These are phyloP conservation scores for Brachyhypopomus gauderio DNA, from an alignment of 2,113 vertebrate genomes.

Conservation along the genomic window DNA sequence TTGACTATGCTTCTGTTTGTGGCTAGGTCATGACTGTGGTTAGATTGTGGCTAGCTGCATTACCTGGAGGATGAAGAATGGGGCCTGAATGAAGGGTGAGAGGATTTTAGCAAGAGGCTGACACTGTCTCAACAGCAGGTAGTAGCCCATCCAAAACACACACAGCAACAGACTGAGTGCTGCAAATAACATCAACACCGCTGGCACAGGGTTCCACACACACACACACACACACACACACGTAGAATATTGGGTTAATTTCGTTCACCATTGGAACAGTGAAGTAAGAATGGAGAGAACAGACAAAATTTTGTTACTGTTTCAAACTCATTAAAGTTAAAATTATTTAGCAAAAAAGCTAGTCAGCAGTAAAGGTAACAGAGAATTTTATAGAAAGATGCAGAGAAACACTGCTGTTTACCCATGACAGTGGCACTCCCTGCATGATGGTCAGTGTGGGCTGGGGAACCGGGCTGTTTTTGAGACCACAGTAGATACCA, in stretches of 20 bases:
- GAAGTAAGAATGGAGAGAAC: too few relatives aligned
- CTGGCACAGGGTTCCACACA: conserved; percentile 61
- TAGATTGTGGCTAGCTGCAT: background rate
- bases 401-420: conserved; percentile 51
- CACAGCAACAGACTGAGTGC: conserved; percentile 78
- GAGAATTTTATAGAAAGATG: background rate
- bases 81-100: conserved; percentile 75
- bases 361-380: background rate
- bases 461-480: conserved; percentile 58
- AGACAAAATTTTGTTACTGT: too few relatives aligned
- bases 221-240: background rate
- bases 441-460: conserved; percentile 79
- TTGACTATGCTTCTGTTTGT: background rate
- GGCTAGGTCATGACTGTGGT: background rate
- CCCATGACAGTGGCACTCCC: conserved; percentile 79
- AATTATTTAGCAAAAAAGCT: background rate
- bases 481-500: conserved; percentile 75
- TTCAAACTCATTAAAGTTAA: too few relatives aligned
- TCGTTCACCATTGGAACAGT: too few relatives aligned
- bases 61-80: conserved; percentile 84
- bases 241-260: too few relatives aligned
- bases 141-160: conserved; percentile 78
- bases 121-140: conserved; percentile 69
- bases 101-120: conserved; percentile 67
- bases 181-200: conserved; percentile 81